A percentile compares a stretch with the other conserved stretches of the same genome.
phyloP scores from a whole-genome alignment of 2,113 vertebrate genomes.

The Caracal caracal region DNA sequence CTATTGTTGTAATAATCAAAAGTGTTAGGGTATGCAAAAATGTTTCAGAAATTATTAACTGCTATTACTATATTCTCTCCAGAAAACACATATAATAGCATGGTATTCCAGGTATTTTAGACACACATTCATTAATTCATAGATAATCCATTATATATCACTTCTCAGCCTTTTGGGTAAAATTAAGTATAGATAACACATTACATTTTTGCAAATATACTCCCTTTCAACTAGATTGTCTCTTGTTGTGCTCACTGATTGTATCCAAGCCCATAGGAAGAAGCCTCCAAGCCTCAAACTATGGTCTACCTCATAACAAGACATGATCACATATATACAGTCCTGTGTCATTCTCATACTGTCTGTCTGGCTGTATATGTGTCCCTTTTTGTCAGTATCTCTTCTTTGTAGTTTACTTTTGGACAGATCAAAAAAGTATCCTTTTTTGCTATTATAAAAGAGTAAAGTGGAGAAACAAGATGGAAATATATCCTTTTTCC shows the following conservation, averaged over 20 bases:
- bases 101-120: not conserved
- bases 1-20: not conserved
- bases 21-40: not conserved
- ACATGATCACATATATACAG: not conserved
- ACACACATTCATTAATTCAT: slow-evolving; percentile 6
- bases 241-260: not conserved
- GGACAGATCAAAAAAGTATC: slow-evolving; percentile 9
- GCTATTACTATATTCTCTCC: not conserved
- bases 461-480: not conserved
- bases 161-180: too few relatives aligned
- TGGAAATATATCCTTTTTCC: slow-evolving; percentile 2
- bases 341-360: not conserved
- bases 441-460: slow-evolving; percentile 23
- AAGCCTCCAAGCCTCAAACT: not conserved
- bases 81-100: slow-evolving; percentile 19
- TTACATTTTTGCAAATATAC: slow-evolving; percentile 35
- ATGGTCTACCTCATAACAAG: slow-evolving; percentile 10
- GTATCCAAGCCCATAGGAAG: not conserved
- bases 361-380: not conserved
- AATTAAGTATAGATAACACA: not conserved
- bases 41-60: slow-evolving; percentile 43
- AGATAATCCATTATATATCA: not conserved
- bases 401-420: slow-evolving; percentile 45
- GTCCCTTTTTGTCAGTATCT: not conserved
- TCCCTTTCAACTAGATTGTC: not conserved